phyloP scores from a whole-genome alignment of 2,113 vertebrate species.

The Nibea coibor region DNA sequence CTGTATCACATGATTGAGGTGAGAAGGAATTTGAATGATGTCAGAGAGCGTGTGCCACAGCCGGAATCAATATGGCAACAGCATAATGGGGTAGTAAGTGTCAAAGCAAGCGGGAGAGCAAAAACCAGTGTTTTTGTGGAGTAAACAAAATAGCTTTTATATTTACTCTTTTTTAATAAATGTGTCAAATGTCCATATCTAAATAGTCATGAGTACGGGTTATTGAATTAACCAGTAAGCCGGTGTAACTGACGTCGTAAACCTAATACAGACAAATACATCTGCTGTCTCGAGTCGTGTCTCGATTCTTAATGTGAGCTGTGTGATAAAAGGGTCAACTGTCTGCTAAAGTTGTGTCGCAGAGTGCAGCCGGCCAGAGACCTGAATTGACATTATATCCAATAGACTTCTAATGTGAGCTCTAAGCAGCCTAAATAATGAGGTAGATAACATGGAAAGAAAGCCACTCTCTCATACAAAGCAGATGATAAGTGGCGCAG shows the following conservation, averaged over 20 bases:
- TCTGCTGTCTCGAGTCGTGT: slow-evolving; percentile 34
- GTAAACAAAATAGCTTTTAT: slow-evolving; percentile 12
- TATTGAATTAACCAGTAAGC: slow-evolving; percentile 46
- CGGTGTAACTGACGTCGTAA: slow-evolving; percentile 24
- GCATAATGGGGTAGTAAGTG: slow-evolving; percentile 22
- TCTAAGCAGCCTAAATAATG: slow-evolving; percentile 32
- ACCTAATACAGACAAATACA: slow-evolving; percentile 39
- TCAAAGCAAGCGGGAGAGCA: slow-evolving; percentile 12
- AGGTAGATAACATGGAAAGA: slow-evolving; percentile 5
- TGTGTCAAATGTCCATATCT: slow-evolving; percentile 13
- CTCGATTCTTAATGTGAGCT: slow-evolving; percentile 53
- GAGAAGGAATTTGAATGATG: slow-evolving; percentile 77
- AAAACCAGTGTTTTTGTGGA: slow-evolving; percentile 10
- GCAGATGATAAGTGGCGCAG: neutral
- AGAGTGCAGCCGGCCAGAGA: slow-evolving; percentile 30
- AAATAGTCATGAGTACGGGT: slow-evolving; percentile 12
- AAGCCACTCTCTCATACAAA: slow-evolving; percentile 8
- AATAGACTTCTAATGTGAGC: slow-evolving; percentile 4
- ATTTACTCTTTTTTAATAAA: neutral
- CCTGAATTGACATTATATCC: slow-evolving; percentile 24
- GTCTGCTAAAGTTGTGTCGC: slow-evolving; percentile 40
- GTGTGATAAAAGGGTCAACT: slow-evolving; percentile 54
- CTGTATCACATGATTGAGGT: slow-evolving; percentile 79
- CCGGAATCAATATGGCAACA: slow-evolving; percentile 61
- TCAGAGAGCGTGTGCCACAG: slow-evolving; percentile 52